Evolutionary conservation across 1,140 invertebrate genomes (phyloP).

Genomic region (Drosophila nannoptera): DNA sequence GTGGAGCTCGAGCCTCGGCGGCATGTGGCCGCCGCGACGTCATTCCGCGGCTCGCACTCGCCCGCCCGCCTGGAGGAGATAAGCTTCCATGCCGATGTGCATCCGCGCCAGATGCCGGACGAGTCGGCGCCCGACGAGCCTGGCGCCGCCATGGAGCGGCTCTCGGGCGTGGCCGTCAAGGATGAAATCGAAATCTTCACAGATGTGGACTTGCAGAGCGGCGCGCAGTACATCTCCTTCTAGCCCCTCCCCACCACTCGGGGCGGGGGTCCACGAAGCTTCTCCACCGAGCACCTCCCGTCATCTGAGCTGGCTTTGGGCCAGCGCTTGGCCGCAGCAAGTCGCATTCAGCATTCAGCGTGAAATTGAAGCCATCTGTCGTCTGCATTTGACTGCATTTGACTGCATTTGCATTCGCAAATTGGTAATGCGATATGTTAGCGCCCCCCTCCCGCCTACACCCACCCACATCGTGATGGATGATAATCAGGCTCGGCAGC

Average conservation of each 20-base stretch:
- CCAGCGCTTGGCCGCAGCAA: constrained; percentile 12
- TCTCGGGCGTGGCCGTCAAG: constrained; percentile 35
- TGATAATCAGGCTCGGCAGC: not conserved
- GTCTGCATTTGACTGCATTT: constrained; percentile 33
- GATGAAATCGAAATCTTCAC: constrained; percentile 52
- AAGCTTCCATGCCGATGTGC: constrained; percentile 46
- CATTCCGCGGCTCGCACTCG: constrained; percentile 40
- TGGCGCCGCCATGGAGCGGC: not conserved
- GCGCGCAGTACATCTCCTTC: constrained; percentile 20
- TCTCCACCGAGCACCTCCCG: too few species aligned
- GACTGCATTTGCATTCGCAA: constrained; percentile 57
- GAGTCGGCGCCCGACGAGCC: not conserved
- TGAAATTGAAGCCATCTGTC: constrained; percentile 9
- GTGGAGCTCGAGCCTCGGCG: not conserved
- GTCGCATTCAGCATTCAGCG: constrained; percentile 3
- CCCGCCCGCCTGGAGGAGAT: constrained; percentile 44
- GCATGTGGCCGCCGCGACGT: not conserved
- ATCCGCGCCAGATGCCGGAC: constrained; percentile 14
- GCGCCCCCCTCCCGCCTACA: not conserved
- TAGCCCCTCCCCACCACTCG: too few species aligned
- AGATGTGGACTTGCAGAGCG: constrained; percentile 30
- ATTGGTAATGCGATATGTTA: constrained; percentile 60
- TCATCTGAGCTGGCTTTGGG: not conserved
- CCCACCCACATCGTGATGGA: not conserved
- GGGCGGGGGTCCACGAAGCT: constrained; percentile 18